phyloP scores from a whole-genome alignment of 1,140 invertebrate genomes.

The Mizuhopecten yessoensis region DNA sequence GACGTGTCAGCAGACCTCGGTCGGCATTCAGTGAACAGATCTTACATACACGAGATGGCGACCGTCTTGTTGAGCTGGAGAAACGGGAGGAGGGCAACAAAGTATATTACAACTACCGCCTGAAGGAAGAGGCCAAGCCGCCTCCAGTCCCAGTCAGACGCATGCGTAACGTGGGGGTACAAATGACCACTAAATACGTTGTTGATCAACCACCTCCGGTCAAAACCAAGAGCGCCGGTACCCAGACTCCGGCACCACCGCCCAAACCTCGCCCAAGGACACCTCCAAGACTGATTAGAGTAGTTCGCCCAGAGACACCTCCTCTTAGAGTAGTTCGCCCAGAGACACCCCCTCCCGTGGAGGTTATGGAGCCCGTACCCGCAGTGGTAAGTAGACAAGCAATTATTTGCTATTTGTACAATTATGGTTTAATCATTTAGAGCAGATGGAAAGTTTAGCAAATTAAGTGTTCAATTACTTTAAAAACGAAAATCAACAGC shows the following conservation, averaged over 20 bases:
- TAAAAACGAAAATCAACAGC: no score
- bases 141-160: neutral
- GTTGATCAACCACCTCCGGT: neutral
- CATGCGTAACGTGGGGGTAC: neutral
- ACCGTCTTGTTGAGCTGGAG: neutral
- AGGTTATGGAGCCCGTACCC: neutral
- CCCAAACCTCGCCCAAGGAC: neutral
- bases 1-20: neutral
- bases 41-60: neutral
- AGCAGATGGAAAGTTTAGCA: no score
- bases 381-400: neutral
- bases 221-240: neutral
- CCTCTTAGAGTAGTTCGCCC: neutral
- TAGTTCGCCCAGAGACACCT: neutral
- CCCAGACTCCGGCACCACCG: neutral
- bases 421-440: no score
- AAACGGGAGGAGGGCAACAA: neutral
- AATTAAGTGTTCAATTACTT: no score
- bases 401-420: no score
- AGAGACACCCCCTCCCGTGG: neutral
- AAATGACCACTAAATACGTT: neutral
- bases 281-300: neutral
- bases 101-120: neutral
- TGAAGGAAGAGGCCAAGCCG: neutral
- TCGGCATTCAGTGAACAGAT: conserved; percentile 24